Base-by-base conservation (phyloP, 2,888 invertebrate genomes). In the Adelphocoris suturalis region DNA sequence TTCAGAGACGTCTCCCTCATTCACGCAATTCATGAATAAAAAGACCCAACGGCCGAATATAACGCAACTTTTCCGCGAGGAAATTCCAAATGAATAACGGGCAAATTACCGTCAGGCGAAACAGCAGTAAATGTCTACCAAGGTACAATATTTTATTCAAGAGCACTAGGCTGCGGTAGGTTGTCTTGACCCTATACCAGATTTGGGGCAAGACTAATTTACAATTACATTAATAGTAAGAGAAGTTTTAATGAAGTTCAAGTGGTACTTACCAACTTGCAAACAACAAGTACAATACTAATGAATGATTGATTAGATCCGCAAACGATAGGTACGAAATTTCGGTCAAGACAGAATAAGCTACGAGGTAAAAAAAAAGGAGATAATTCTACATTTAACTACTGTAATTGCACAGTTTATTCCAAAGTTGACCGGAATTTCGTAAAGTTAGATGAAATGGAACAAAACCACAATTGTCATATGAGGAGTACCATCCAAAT, bases 21-120 rank as follows among this genome's bases (percentile, higher is more conserved):
- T 19, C 82, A 82, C 82, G 82, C 82, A 82, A 82, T 82, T 82
- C 82, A 23, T 82, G 52, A 46, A 78, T 82, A 82, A 82, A 82
- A 23, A 48, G 27, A 5, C 23, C 2, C 68, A 68, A 23, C 46
- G 78, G 11, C 47, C 19, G 28, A 28, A 28, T 9, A 5, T 28
- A 78, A 46, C 11, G 78, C 46, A 11, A 19, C 46, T 37, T 46
- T 37, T 14, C 78, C 46, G 46, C 78, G 28, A 19, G 9, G 19
- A 68, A 11, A 68, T 27, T 12, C 68, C 68, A 23, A 2, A 68
- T 68, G 23, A 68, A 68, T 68, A 23, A 68, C 9, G 19, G 23
- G 27, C 23, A 68, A 68, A 7, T 68, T 23, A 23, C 23, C 23
- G 23, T 9, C 19, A 68, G 11, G 5, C 12, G 68, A n/a, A 19